A percentile compares a stretch with the other conserved stretches of the same genome.
Evolutionary conservation across 2,797 vertebrate genomes (phyloP).

Genomic region (Spea hammondii): DNA sequence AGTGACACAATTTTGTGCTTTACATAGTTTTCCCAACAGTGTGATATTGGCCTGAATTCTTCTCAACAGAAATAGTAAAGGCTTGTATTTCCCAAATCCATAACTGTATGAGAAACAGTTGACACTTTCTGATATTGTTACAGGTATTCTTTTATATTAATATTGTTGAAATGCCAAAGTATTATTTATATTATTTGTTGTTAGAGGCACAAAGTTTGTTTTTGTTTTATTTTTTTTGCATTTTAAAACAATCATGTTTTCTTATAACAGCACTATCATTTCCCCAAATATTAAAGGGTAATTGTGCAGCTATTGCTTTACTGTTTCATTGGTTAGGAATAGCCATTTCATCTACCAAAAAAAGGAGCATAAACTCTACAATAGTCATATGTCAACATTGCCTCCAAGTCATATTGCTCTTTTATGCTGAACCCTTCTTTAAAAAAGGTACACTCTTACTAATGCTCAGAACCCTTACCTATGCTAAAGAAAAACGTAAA

Average conservation of each 20-base stretch:
- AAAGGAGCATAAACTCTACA: too few relatives aligned
- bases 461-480: too few relatives aligned
- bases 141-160: background rate
- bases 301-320: too few relatives aligned
- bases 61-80: background rate
- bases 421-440: too few relatives aligned
- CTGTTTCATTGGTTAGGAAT: too few relatives aligned
- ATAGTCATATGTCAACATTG: too few relatives aligned
- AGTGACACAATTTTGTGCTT: background rate
- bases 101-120: constrained; percentile 62
- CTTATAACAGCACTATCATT: background rate
- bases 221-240: background rate
- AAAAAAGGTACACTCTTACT: too few relatives aligned
- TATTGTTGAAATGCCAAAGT: constrained; percentile 73
- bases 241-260: background rate
- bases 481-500: too few relatives aligned
- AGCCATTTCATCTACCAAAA: too few relatives aligned
- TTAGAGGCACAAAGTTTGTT: background rate
- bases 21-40: background rate
- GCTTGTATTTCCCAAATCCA: constrained; percentile 58
- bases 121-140: constrained; percentile 53
- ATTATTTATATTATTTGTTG: constrained; percentile 50
- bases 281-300: too few relatives aligned
- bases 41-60: background rate
- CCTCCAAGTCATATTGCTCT: too few relatives aligned